Evolutionary conservation across 2,113 vertebrate genomes (phyloP).

Genomic region (Alexandromys fortis): DNA sequence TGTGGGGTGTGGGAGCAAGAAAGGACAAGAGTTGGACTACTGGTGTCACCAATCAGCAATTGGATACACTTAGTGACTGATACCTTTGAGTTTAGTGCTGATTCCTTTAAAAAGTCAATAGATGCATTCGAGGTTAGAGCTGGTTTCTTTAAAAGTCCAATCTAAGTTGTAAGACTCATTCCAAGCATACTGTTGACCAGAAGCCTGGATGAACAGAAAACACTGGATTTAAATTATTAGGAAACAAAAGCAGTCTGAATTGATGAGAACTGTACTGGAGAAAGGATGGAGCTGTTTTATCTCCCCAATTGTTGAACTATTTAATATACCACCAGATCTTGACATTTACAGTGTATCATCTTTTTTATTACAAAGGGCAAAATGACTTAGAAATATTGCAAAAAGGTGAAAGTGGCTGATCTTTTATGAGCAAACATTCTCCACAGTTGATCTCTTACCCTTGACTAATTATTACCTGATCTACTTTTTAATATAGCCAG

Average conservation of each 20-base stretch:
- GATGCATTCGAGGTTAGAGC: background rate
- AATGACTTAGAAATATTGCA: conserved; percentile 21
- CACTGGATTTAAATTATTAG: conserved; percentile 11
- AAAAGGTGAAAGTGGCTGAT: conserved; percentile 27
- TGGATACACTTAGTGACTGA: background rate
- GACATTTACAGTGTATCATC: conserved; percentile 38
- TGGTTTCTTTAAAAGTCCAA: background rate
- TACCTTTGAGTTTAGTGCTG: background rate
- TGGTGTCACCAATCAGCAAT: background rate
- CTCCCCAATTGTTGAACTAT: conserved; percentile 41
- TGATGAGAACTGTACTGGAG: background rate
- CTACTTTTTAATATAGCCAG: background rate
- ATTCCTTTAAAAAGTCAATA: conserved; percentile 3
- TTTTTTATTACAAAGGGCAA: conserved; percentile 44
- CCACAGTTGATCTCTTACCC: background rate
- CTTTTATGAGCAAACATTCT: background rate
- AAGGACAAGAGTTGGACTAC: background rate
- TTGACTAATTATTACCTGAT: conserved; percentile 40
- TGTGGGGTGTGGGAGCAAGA: background rate
- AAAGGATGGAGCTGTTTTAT: background rate
- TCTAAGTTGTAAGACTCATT: background rate
- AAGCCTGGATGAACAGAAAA: conserved; percentile 34
- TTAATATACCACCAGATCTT: background rate
- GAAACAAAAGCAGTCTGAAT: background rate
- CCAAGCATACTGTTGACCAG: background rate